Conservation (phyloP, 2,797 vertebrate species). For the Rhinogobio ventralis region DNA sequence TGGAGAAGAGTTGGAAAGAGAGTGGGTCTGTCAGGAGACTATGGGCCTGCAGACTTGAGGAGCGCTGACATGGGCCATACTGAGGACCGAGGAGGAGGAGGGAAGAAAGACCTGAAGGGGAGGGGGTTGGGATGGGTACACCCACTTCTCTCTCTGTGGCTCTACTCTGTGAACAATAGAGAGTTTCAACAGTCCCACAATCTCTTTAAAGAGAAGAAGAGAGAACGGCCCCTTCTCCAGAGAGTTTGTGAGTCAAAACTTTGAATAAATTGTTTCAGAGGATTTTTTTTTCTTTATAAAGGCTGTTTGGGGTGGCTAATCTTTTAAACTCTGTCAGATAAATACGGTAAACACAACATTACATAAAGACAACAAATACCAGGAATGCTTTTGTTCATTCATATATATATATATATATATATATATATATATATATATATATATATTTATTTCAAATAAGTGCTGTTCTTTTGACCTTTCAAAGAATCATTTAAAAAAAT, state of each 20-base stretch:
- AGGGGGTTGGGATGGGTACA: constrained; percentile 58
- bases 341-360: no score
- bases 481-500: no score
- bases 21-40: constrained; percentile 60
- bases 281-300: not conserved
- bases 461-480: no score
- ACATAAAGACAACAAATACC: not conserved
- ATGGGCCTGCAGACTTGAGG: constrained; percentile 69
- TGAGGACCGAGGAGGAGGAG: constrained; percentile 74
- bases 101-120: constrained; percentile 15
- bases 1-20: constrained; percentile 52
- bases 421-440: no score
- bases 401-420: no score
- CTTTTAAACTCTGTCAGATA: not conserved
- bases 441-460: no score
- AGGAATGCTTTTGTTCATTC: no score
- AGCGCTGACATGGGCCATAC: constrained; percentile 77
- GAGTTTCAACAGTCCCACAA: constrained; percentile 64
- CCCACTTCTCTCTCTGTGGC: constrained; percentile 60
- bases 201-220: constrained; percentile 64
- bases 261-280: constrained; percentile 5
- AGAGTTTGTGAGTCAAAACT: constrained; percentile 25
- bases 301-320: not conserved
- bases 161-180: constrained; percentile 62
- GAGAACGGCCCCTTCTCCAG: constrained; percentile 22